Evolutionary conservation across 2,113 vertebrate genomes (phyloP).

Genomic region (Phycodurus eques): DNA sequence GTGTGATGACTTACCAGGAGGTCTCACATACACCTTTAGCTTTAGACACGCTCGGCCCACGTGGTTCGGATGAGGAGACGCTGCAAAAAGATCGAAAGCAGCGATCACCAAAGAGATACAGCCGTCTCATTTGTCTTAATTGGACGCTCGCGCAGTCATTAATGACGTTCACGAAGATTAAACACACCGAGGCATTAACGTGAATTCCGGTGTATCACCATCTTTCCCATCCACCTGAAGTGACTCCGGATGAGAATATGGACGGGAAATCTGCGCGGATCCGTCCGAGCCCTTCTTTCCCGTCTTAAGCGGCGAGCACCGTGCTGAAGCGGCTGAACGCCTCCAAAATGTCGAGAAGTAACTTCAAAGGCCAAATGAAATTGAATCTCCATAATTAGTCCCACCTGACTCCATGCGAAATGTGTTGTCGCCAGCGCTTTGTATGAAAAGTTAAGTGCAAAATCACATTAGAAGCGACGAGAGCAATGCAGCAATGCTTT

Average conservation of each 20-base stretch:
- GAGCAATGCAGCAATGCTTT: neutral
- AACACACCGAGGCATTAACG: neutral
- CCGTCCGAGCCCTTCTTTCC: conserved; percentile 9
- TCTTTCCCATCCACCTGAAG: conserved; percentile 38
- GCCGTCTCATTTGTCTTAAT: conserved; percentile 17
- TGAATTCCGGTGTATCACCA: conserved; percentile 27
- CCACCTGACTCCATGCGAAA: conserved; percentile 55
- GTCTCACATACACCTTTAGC: conserved; percentile 89
- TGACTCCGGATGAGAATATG: conserved; percentile 8
- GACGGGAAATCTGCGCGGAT: conserved; percentile 44
- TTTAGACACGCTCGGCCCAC: conserved; percentile 88
- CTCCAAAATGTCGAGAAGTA: conserved; percentile 38
- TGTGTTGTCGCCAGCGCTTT: conserved; percentile 10
- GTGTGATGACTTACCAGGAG: conserved; percentile 76
- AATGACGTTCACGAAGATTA: conserved; percentile 3
- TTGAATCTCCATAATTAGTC: conserved; percentile 57
- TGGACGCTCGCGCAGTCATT: conserved; percentile 22
- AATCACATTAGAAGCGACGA: neutral
- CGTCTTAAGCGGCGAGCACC: too few relatives aligned
- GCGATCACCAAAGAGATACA: conserved; percentile 34
- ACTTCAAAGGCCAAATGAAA: conserved; percentile 58
- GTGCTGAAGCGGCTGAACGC: conserved; percentile 19
- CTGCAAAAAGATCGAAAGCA: conserved; percentile 63
- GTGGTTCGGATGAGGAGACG: conserved; percentile 82
- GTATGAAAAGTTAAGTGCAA: neutral